Conservation (phyloP, 2,888 invertebrate species). For the Pyrrhia umbra region DNA sequence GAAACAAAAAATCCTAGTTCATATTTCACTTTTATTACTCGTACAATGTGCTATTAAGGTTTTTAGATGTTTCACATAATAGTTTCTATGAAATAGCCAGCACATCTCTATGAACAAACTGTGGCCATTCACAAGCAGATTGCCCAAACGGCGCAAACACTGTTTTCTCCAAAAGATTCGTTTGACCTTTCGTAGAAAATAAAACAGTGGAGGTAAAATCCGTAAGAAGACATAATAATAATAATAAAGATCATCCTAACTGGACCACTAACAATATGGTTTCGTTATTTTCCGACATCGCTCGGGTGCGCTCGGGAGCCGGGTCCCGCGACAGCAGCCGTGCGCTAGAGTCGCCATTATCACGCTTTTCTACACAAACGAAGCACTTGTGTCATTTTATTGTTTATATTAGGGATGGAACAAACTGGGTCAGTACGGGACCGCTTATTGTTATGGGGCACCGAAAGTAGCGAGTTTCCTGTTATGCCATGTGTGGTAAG, state of each 20-base stretch:
- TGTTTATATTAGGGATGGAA: slow-evolving; percentile 45
- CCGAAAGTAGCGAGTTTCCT: slow-evolving; percentile 32
- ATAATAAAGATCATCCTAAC: slow-evolving; percentile 11
- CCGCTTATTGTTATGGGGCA: slow-evolving; percentile 48
- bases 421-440: slow-evolving; percentile 45
- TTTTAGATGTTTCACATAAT: slow-evolving; percentile 25
- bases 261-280: slow-evolving; percentile 2
- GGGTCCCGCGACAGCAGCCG: slow-evolving; percentile 5
- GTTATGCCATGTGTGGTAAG: slow-evolving; percentile 39
- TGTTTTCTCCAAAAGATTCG: not conserved
- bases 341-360: slow-evolving; percentile 37
- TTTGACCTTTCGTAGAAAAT: slow-evolving; percentile 4
- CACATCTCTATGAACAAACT: slow-evolving; percentile 3
- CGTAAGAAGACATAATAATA: not conserved
- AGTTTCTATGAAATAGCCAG: slow-evolving; percentile 7
- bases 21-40: slow-evolving; percentile 45
- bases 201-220: not conserved
- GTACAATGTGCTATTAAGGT: slow-evolving; percentile 18
- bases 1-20: slow-evolving; percentile 5
- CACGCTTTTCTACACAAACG: slow-evolving; percentile 18
- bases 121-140: not conserved
- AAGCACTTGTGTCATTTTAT: slow-evolving; percentile 13
- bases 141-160: not conserved
- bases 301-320: slow-evolving; percentile 3
- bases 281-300: slow-evolving; percentile 23